These are phyloP conservation scores for Ophthalmolycus amberensis DNA, from an alignment of 2,113 vertebrate genomes.

Conservation along the genomic window DNA sequence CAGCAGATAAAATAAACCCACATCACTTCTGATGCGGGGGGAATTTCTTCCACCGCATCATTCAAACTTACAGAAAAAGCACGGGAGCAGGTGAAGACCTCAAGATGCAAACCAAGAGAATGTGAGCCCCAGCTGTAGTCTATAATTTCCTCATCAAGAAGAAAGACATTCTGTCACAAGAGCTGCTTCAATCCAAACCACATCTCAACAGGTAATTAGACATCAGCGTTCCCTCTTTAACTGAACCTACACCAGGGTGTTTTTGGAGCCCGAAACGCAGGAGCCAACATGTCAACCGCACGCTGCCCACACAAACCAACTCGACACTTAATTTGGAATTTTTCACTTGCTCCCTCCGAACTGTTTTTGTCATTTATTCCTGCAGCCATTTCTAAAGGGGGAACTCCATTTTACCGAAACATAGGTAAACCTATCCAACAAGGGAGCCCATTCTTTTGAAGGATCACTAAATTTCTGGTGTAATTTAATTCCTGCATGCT, in stretches of 20 bases:
- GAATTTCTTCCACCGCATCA: conserved; percentile 54
- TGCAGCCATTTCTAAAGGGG: conserved; percentile 63
- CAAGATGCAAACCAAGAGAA: conserved; percentile 71
- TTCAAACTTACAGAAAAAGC: conserved; percentile 37
- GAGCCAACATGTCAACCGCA: conserved; percentile 67
- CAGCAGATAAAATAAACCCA: conserved; percentile 64
- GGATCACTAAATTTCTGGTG: conserved; percentile 79
- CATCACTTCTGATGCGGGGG: conserved; percentile 57
- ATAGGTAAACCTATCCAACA: conserved; percentile 78
- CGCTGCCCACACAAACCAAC: conserved; percentile 53
- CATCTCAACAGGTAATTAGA: conserved; percentile 77
- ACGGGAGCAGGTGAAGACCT: conserved; percentile 72
- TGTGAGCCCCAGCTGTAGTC: conserved; percentile 38
- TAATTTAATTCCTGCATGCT: conserved; percentile 81
- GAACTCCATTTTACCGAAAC: conserved; percentile 55
- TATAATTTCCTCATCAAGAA: conserved; percentile 78
- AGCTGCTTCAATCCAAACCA: conserved; percentile 71
- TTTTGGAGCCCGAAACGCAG: conserved; percentile 43
- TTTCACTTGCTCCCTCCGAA: conserved; percentile 61
- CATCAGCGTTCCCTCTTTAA: conserved; percentile 51
- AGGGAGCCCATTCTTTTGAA: conserved; percentile 79
- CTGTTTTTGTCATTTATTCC: conserved; percentile 74
- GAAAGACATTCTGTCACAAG: conserved; percentile 63
- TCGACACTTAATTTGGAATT: conserved; percentile 57
- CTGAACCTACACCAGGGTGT: conserved; percentile 51